phyloP scores from a whole-genome alignment of 2,888 invertebrate species.

The Drosophila ezoana region DNA sequence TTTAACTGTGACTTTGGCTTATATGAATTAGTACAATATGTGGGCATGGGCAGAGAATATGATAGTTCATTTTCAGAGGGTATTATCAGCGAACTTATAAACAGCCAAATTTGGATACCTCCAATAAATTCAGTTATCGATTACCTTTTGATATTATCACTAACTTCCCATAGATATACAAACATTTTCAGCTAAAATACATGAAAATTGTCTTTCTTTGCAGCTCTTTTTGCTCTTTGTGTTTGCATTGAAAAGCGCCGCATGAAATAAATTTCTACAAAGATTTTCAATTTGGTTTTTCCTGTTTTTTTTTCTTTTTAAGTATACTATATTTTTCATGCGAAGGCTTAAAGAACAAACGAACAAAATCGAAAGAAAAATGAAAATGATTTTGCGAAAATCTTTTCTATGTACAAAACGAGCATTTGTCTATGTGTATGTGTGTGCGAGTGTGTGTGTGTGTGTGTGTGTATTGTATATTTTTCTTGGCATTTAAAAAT shows the following conservation, averaged over 20 bases:
- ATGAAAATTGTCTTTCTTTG: conserved; percentile 21
- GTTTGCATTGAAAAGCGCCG: conserved; percentile 46
- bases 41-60: no score
- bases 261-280: conserved; percentile 51
- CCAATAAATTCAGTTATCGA: no score
- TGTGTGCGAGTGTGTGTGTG: conserved; percentile 14
- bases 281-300: conserved; percentile 29
- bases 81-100: no score
- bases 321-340: conserved; percentile 24
- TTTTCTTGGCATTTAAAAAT: conserved; percentile 76
- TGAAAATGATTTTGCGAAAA: conserved; percentile 79
- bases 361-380: conserved; percentile 57
- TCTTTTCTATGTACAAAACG: conserved; percentile 53
- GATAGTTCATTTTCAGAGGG: no score
- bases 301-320: conserved; percentile 9
- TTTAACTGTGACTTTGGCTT: background rate
- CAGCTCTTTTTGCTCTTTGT: background rate
- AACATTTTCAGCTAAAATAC: conserved; percentile 8
- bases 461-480: conserved; percentile 68
- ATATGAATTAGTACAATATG: no score
- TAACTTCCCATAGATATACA: background rate
- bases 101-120: no score
- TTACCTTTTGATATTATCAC: background rate
- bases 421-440: conserved; percentile 16
- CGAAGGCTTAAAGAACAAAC: conserved; percentile 49